These are phyloP conservation scores for Clarias pachynema DNA, from an alignment of 2,797 vertebrate species.

Conservation along the genomic window DNA sequence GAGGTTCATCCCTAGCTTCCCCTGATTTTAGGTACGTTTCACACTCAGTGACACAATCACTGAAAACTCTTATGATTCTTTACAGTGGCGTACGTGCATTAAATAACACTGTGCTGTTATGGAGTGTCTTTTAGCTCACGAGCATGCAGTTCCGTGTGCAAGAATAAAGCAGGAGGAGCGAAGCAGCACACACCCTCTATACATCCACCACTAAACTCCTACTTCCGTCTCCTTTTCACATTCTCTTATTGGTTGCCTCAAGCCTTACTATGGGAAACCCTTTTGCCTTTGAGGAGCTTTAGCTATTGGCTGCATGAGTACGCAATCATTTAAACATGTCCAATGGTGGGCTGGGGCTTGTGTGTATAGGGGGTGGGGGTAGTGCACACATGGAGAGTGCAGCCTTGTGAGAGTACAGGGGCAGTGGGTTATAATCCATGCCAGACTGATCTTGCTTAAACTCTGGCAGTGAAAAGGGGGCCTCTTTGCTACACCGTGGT, in stretches of 20 bases:
- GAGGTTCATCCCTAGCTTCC: not conserved
- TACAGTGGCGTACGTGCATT: not conserved
- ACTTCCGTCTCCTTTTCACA: conserved; percentile 49
- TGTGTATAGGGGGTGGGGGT: conserved; percentile 1
- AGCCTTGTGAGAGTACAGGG: conserved; percentile 20
- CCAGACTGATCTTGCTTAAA: conserved; percentile 24
- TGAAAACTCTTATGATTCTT: not conserved
- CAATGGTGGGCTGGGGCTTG: conserved; percentile 31
- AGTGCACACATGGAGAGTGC: conserved; percentile 32
- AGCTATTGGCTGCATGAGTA: conserved; percentile 47
- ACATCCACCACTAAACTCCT: conserved; percentile 61
- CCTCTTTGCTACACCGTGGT: not conserved
- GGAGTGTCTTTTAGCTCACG: not conserved
- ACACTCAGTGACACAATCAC: not conserved
- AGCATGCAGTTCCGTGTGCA: not conserved
- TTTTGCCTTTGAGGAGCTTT: conserved; percentile 11
- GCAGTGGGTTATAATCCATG: conserved; percentile 40
- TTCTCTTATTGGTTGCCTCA: conserved; percentile 66
- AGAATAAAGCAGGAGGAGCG: conserved; percentile 34
- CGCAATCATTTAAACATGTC: conserved; percentile 14
- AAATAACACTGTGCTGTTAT: not conserved
- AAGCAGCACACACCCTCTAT: conserved; percentile 56
- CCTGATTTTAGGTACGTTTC: not conserved
- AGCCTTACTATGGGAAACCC: conserved; percentile 58
- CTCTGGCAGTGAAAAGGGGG: not conserved